A percentile compares a stretch with the other conserved stretches of the same genome.
phyloP scores from a whole-genome alignment of 1,140 invertebrate species.

The Sinella curviseta region DNA sequence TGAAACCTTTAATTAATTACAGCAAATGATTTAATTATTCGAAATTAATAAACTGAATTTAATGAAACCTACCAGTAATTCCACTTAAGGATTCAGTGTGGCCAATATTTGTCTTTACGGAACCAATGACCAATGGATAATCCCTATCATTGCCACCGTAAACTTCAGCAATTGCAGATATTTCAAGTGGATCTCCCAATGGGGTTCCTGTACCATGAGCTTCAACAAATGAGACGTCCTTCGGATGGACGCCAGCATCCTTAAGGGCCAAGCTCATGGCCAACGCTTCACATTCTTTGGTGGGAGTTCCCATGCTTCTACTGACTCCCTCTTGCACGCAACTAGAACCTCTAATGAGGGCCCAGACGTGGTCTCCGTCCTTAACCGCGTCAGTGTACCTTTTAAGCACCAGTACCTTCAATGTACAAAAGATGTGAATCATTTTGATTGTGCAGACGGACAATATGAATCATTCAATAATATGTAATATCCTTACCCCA shows the following conservation, averaged over 20 bases:
- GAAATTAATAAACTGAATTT: not conserved
- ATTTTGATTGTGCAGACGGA: too few relatives aligned
- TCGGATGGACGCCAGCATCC: not conserved
- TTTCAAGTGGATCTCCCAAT: conserved; percentile 11
- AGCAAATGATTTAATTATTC: too few relatives aligned
- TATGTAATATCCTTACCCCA: too few relatives aligned
- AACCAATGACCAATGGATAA: not conserved
- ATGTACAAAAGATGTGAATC: not conserved
- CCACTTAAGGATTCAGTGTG: not conserved
- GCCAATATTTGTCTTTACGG: conserved; percentile 9
- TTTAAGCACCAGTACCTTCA: not conserved
- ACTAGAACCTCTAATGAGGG: not conserved
- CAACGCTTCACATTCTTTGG: conserved; percentile 8
- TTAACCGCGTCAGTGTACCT: not conserved
- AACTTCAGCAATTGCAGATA: not conserved
- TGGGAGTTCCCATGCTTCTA: conserved; percentile 8
- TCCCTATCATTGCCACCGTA: not conserved
- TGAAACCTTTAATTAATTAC: not conserved
- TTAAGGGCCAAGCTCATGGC: conserved; percentile 5
- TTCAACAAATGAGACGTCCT: not conserved
- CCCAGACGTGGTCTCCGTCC: not conserved
- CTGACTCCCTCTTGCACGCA: conserved; percentile 1
- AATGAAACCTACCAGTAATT: too few relatives aligned
- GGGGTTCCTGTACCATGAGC: conserved; percentile 3
- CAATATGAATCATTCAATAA: too few relatives aligned